Evolutionary conservation across 2,888 invertebrate genomes (phyloP), one percentile per base, ranked within the genome.

Genomic region (Smittia aterrima): DNA sequence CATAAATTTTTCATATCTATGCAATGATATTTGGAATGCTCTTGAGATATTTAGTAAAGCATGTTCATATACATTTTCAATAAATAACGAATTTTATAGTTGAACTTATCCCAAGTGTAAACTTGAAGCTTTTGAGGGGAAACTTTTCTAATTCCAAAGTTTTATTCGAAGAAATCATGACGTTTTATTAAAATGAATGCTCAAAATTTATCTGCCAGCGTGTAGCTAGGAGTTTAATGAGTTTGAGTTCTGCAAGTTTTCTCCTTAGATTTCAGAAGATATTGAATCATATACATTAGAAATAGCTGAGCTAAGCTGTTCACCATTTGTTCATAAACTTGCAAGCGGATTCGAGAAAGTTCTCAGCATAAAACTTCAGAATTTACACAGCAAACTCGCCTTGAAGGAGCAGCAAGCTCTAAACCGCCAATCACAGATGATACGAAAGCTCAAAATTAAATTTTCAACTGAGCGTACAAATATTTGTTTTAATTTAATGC

Each of bases 81-180:
- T 58, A 58, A 58, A 58, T 22, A 22, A 22, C 58, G 9, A 58
- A 22, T 58, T 58, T 58, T 22, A 58, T 58, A 58, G 58, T 58
- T 58, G 7, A 20, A 58, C 58, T 20, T 58, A 20, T 22, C 22
- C 58, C 58, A 22, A 58, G 9, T 22, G 58, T 58, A 22, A 58
- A 22, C 58, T 58, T 58, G 22, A 58, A 58, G 18, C 3, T 58
- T 22, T 58, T 58, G 58, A 32, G 32, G 32, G 7, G 18, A 58
- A 58, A 58, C 20, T 58, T 58, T 58, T 58, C 58, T 22, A 2
- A 18, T 22, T 22, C 22, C 22, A 58, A 58, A 58, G 20, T 58
- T 58, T 16, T 13, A 22, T 58, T 58, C n/a, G 22, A 13, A 7
- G 18, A 58, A 22, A 22, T 58, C 58, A 22, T 58, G 58, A 22